Evolutionary conservation across 2,888 invertebrate genomes (phyloP), one percentile per base, ranked within the genome.

Genomic region (Trichopria drosophilae): DNA sequence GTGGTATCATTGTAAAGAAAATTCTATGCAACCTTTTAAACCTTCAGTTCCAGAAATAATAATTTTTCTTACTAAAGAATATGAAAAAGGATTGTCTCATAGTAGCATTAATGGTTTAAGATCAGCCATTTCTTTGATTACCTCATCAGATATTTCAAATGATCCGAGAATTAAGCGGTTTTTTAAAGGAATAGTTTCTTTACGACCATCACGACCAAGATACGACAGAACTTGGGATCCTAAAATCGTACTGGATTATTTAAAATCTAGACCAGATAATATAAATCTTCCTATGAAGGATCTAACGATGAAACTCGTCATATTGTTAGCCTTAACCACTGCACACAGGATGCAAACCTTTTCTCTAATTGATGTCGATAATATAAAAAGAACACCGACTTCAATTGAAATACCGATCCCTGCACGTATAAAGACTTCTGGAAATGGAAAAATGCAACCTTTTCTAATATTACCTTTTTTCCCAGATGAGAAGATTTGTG

Each of bases 171-270:
- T 48, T 15, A 24, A 39, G 22, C 37, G 51, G 16, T 55, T 57
- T 43, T 42, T 61, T 6, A 53, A 43, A 15, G 57, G 53, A 1
- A 9, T 53, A 3, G 55, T 35, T 18, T 56, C 47, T 24, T n/a
- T 50, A 9, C 40, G 49, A 19, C 54, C 53, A 9, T 28, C 44
- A 1, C 41, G 34, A 15, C 53, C 53, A 2, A 59, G 51, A 19
- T 59, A 56, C 19, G 9, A 37, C 18, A n/a, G 20, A 3, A 57
- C 51, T 10, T 55, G 58, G 56, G 57, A 56, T 37, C 28, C 50
- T 3, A 15, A 29, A 6, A 23, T 42, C 1, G 57, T 52, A 23
- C 22, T 57, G 23, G 31, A 42, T 9, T 41, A 39, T 24, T 39
- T 46, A 28, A 23, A 34, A 34, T n/a, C 31, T 12, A 18, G 40